Conservation (phyloP, 2,797 vertebrate species). For the Pangasius mekongensis region DNA sequence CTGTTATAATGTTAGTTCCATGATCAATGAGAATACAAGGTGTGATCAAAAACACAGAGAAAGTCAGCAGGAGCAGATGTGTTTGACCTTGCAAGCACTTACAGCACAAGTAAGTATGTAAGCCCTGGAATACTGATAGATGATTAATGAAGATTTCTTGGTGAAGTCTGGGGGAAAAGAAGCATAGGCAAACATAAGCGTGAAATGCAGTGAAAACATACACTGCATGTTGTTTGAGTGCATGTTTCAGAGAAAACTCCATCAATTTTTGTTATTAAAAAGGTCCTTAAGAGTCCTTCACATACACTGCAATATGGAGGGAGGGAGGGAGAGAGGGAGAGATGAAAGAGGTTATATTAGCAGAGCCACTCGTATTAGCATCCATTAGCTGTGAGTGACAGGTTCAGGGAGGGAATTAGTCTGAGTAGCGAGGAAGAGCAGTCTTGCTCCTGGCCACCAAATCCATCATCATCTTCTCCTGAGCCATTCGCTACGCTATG, state of each 20-base stretch:
- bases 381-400: constrained; percentile 55
- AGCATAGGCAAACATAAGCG: background rate
- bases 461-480: constrained; percentile 55
- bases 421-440: constrained; percentile 29
- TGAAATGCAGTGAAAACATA: background rate
- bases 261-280: background rate
- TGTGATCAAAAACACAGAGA: background rate
- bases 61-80: background rate
- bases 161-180: background rate
- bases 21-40: background rate
- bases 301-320: background rate
- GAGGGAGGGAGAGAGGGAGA: background rate
- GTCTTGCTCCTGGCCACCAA: constrained; percentile 35
- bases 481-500: constrained; percentile 35
- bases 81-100: background rate
- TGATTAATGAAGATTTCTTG: background rate
- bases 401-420: constrained; percentile 50
- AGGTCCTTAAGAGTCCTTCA: background rate
- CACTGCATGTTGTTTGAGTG: background rate
- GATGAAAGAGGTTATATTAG: constrained; percentile 40
- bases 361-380: constrained; percentile 49
- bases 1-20: background rate
- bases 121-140: background rate
- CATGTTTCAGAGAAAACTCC: background rate
- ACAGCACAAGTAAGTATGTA: constrained; percentile 1